Base-by-base conservation (phyloP, 64 coral and sea anemone genomes). In the Montipora foliosa region DNA sequence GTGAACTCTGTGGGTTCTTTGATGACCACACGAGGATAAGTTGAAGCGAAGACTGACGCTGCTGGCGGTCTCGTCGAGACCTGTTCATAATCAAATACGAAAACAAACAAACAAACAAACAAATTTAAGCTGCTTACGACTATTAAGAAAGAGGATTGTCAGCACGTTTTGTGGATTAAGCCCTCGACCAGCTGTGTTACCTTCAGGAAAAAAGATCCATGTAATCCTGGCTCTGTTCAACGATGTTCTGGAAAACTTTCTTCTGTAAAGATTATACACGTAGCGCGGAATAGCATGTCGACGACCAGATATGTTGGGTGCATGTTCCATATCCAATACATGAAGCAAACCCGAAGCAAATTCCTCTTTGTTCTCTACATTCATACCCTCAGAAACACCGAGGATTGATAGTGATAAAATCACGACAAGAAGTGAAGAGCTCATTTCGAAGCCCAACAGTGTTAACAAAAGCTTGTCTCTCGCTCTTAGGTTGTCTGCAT, bases 71-170 rank as follows among this genome's bases (percentile, higher is more conserved):
- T 86, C 44, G 45, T 71, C 67, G 45, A 86, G 82, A 86, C 49
- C 82, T 86, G 82, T 86, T 86, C 47, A 71, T 49, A 86, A 86
- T 86, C 82, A 67, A 86, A 71, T 59, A 70, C 71, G 62, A 86
- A 71, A 49, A 64, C 62, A 86, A 86, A 86, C 37, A 37, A 37
- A 37, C 37, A 37, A 37, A 57, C 62, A 86, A 86, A 86, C 82
- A 86, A 67, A 86, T 86, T 86, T 71, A 37, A 49, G 16, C 45
- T 71, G 64, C 82, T 86, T 71, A 71, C 14, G 58, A 67, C 82
- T 71, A 71, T 68, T 44, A 86, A 45, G 44, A 49, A 62, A 84
- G 24, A 69, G 57, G 64, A 60, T 68, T 84, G 82, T 86, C 50
- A 64, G 62, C 82, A 86, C 82, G 44, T 86, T 50, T 25, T n/a